Base-by-base conservation (phyloP, 2,113 vertebrate species). In the Pelvicachromis taeniatus region DNA sequence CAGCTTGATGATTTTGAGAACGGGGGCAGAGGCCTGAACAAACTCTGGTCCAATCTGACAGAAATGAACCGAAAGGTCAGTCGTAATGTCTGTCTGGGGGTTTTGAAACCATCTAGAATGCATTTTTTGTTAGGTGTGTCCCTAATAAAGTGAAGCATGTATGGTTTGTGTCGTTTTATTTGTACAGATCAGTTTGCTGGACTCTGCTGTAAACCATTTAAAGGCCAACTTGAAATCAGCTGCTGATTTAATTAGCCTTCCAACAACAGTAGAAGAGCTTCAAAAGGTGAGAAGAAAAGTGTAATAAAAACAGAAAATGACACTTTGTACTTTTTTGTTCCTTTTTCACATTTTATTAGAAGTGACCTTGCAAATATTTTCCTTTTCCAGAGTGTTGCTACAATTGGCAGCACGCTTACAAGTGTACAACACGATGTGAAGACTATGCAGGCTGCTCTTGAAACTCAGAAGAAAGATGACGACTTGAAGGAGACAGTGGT, bases 11-110 rank as follows among this genome's bases (percentile, higher is more conserved):
- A 98, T 79, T 94, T 99, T 45, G 97, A 98, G 85, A 97, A 91
- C 56, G 99, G 99, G 75, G 97, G 98, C 52, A 95, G 92, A 77
- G 97, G 98, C 3, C 90, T 99, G 84, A 96, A 52, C 93, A 98
- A 96, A 92, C 94, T 99, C 81, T 99, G 99, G 98, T 95, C 96
- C 75, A 99, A 99, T 93, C 96, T 99, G 23, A 99, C 98, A 58
- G 98, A 99, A 85, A 97, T 99, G 65, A 98, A 97, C 91, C 97
- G 96, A 91, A 99, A 99, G 97, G 99, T 99, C 88, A 56, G 89
- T 78, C 38, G 23, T 65, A 12, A 26, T 48, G 3, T 38, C 52
- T 21, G 7, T 26, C 16, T 9, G n/a, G 3, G 50, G 19, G 52
- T 29, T 45, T 79, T 65, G 21, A 52, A 80, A 26, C 73, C 16